Conservation (phyloP, 2,888 invertebrate species). For the Magallana nippona region DNA sequence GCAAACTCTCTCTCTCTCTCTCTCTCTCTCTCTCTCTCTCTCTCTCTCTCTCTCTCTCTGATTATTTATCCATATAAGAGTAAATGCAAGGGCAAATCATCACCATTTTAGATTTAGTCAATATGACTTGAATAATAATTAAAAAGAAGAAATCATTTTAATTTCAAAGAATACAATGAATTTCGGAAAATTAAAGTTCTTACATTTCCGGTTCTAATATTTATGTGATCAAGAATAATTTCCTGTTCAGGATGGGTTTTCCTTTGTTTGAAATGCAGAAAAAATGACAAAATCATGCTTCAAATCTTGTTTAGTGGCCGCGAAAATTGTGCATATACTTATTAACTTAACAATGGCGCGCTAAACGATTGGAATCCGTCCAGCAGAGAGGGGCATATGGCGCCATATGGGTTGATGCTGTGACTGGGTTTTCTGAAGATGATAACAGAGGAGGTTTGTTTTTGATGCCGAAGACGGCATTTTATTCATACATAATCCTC, state of each 20-base stretch:
- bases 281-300: slow-evolving; percentile 16
- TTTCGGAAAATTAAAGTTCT: neutral
- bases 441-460: slow-evolving; percentile 12
- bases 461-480: neutral
- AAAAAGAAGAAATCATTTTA: too few species aligned
- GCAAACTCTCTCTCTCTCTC: too few species aligned
- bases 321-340: neutral
- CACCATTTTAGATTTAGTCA: too few species aligned
- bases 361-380: neutral
- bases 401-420: slow-evolving; percentile 29
- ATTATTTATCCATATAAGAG: too few species aligned
- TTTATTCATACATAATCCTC: neutral
- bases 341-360: slow-evolving; percentile 18
- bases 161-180: too few species aligned
- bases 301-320: neutral
- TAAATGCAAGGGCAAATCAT: too few species aligned
- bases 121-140: too few species aligned
- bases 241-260: slow-evolving; percentile 31
- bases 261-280: slow-evolving; percentile 31
- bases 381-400: neutral
- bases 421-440: neutral
- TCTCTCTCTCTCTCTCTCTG: too few species aligned
- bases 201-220: neutral
- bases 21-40: too few species aligned
- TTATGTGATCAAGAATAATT: slow-evolving; percentile 29